These are phyloP conservation scores for Andrena praecox DNA, from an alignment of 2,888 invertebrate genomes.

Conservation along the genomic window DNA sequence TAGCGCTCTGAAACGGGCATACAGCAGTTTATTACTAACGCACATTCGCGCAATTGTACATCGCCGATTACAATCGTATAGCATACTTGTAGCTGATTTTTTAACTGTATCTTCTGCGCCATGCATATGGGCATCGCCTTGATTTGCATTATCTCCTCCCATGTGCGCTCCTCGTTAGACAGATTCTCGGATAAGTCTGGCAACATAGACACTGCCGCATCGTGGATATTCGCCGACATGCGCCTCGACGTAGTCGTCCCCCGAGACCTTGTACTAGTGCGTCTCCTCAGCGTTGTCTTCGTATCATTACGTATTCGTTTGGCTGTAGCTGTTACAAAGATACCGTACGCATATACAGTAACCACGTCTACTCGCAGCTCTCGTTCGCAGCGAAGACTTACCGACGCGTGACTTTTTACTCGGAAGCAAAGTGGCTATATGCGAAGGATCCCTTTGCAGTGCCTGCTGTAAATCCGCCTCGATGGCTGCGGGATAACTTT, in stretches of 20 bases:
- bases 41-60: background rate
- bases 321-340: slow-evolving; percentile 87
- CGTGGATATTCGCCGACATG: slow-evolving; percentile 86
- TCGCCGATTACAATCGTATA: background rate
- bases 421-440: slow-evolving; percentile 91
- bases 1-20: slow-evolving; percentile 89
- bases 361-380: background rate
- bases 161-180: slow-evolving; percentile 92
- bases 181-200: slow-evolving; percentile 94
- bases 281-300: slow-evolving; percentile 88
- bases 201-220: slow-evolving; percentile 91
- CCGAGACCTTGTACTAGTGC: slow-evolving; percentile 86
- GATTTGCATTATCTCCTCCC: slow-evolving; percentile 95
- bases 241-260: slow-evolving; percentile 86
- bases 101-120: slow-evolving; percentile 92
- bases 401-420: slow-evolving; percentile 92
- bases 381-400: slow-evolving; percentile 79
- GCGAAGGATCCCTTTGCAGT: slow-evolving; percentile 90
- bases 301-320: slow-evolving; percentile 88
- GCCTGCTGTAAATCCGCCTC: slow-evolving; percentile 88
- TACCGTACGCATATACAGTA: background rate
- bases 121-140: slow-evolving; percentile 94
- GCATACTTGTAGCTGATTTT: slow-evolving; percentile 91
- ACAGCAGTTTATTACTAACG: slow-evolving; percentile 2
- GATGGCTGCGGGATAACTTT: slow-evolving; percentile 91